Conservation (phyloP, 2,888 invertebrate species). For the Phalera bucephala region DNA sequence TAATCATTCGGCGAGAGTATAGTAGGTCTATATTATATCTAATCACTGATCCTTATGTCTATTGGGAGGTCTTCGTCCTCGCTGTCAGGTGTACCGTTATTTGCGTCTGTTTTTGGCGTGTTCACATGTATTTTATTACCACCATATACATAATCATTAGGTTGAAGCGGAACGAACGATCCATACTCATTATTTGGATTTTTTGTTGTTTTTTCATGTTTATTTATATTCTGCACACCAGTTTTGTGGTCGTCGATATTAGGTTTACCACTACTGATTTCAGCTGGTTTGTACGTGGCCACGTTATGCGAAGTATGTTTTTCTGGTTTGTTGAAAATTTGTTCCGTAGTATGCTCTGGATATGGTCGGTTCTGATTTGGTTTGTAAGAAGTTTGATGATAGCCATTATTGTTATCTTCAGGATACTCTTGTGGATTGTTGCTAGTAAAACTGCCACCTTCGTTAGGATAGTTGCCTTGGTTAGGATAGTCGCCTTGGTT, state of each 20-base stretch:
- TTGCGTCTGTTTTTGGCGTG: constrained; percentile 60
- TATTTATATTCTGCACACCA: constrained; percentile 9
- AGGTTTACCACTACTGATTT: constrained; percentile 11
- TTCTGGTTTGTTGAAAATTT: constrained; percentile 10
- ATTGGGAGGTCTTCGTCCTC: constrained; percentile 55
- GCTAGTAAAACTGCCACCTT: no score
- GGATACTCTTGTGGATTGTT: no score
- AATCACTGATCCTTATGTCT: constrained; percentile 58
- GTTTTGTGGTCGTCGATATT: constrained; percentile 8
- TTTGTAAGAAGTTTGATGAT: constrained; percentile 11
- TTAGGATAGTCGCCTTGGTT: constrained; percentile 5
- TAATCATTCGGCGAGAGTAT: no score
- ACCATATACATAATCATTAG: constrained; percentile 50
- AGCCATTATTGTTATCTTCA: constrained; percentile 10
- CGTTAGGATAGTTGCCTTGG: no score
- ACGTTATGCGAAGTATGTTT: constrained; percentile 7
- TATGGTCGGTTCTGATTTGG: no score
- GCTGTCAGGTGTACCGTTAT: constrained; percentile 50
- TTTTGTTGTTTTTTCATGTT: constrained; percentile 37
- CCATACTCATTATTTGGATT: constrained; percentile 37
- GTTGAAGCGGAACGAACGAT: constrained; percentile 60
- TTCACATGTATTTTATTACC: constrained; percentile 52
- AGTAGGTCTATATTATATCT: constrained; percentile 8
- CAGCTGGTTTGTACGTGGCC: constrained; percentile 4
- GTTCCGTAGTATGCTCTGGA: no score